Conservation (phyloP, 2,113 vertebrate genomes). For the Odocoileus hemionus region DNA sequence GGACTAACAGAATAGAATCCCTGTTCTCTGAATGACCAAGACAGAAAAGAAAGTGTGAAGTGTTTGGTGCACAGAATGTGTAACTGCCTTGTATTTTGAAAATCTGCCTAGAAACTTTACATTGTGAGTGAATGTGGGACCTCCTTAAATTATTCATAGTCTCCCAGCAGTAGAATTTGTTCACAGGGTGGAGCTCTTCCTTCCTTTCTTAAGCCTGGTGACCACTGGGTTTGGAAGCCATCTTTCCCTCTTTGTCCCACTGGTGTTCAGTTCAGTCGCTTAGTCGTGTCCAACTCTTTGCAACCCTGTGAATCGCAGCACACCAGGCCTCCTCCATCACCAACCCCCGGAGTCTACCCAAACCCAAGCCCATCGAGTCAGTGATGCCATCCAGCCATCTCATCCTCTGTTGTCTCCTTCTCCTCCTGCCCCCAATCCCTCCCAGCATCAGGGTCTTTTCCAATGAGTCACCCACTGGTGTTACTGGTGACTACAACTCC, state of each 20-base stretch:
- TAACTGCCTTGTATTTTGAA: background rate
- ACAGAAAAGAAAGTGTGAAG: background rate
- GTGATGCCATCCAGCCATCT: too few species aligned
- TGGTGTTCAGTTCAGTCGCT: background rate
- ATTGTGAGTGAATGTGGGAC: background rate
- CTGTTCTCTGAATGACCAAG: background rate
- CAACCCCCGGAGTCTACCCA: too few species aligned
- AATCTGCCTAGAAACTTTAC: background rate
- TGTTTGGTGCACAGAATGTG: too few species aligned
- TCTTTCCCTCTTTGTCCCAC: background rate
- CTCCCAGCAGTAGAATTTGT: background rate
- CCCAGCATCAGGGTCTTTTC: too few species aligned
- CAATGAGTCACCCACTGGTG: background rate
- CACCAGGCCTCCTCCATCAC: background rate
- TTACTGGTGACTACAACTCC: background rate
- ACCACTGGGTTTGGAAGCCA: background rate
- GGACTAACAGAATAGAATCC: background rate
- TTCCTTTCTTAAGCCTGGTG: background rate
- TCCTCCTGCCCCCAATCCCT: too few species aligned
- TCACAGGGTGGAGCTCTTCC: fast-evolving
- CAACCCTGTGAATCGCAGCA: fast-evolving
- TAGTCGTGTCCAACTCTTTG: fast-evolving
- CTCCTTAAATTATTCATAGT: background rate
- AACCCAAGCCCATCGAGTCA: too few species aligned
- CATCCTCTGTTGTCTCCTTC: too few species aligned